Evolutionary conservation across 1,140 invertebrate genomes (phyloP), one percentile per base, ranked within the genome.

Genomic region (Paraescarpia echinospica): DNA sequence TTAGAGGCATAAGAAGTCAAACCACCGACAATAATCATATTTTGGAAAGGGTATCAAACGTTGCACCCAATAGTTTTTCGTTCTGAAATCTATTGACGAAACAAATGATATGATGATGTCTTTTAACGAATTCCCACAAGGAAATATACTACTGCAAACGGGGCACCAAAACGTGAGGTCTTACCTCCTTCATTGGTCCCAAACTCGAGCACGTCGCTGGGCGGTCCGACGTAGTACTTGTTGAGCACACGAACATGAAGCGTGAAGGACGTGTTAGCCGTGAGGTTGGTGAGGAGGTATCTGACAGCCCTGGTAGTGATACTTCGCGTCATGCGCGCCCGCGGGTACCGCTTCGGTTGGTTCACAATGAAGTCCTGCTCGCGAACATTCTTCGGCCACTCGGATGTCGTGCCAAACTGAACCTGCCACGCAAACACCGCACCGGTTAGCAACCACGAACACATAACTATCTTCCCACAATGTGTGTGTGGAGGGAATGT

Each of bases 131-230:
- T 41, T 41, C 41, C 41, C 41, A 41, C 12, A 12, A 12, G 41
- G 41, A 41, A 4, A 41, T 4, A 41, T 12, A 41, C 12, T 4
- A 41, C 41, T 4, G 59, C 59, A 77, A 2, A 35, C n/a, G n/a
- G n/a, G n/a, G n/a, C n/a, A n/a, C 41, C n/a, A n/a, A 41, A 41
- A 41, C 41, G 31, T 48, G 33, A 34, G 33, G 18, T 94, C 95
- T 95, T 95, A 97, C 97, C 97, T 96, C 98, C 99, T 97, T 99
- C 98, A 1, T 98, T 98, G 14, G 98, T 99, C 89, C 97, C 97
- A 95, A 99, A 98, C 93, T 97, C 97, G 35, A 99, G 96, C 0
- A 97, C 97, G 94, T 98, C 97, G 94, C 98, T 99, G 1, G 98
- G 96, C 31, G 99, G 98, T 77, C 99, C 99, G 95, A 98, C 98